Evolutionary conservation across 2,888 invertebrate genomes (phyloP).

Genomic region (Cotesia congregata): DNA sequence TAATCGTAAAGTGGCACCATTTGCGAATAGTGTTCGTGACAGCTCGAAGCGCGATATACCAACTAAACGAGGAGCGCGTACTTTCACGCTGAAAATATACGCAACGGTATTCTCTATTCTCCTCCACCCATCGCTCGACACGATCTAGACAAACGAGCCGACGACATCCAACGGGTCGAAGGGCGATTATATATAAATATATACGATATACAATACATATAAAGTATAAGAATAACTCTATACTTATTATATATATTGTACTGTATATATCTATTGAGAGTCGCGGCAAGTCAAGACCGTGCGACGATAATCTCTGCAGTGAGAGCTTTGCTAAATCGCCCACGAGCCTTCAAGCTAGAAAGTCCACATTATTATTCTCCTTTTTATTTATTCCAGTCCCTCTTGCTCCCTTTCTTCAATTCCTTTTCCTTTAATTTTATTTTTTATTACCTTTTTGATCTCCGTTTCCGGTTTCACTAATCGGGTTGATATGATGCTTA

Average conservation of each 20-base stretch:
- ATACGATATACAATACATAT: slow-evolving; percentile 14
- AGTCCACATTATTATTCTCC: slow-evolving; percentile 28
- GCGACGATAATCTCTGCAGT: slow-evolving; percentile 11
- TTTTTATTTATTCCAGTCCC: neutral
- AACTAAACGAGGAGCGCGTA: slow-evolving; percentile 39
- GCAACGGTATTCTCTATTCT: slow-evolving; percentile 53
- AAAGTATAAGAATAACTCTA: neutral
- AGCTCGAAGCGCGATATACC: slow-evolving; percentile 41
- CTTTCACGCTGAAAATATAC: slow-evolving; percentile 57
- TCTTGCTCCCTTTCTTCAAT: neutral
- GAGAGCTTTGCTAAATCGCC: slow-evolving; percentile 35
- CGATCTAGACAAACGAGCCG: slow-evolving; percentile 38
- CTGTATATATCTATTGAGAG: neutral
- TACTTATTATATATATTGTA: neutral
- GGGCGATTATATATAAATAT: slow-evolving; percentile 21
- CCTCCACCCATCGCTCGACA: slow-evolving; percentile 47
- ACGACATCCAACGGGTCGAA: slow-evolving; percentile 37
- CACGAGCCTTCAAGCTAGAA: slow-evolving; percentile 32
- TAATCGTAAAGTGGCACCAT: slow-evolving; percentile 19
- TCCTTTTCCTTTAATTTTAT: neutral
- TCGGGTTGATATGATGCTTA: slow-evolving; percentile 8
- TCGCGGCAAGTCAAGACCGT: slow-evolving; percentile 13
- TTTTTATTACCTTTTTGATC: neutral
- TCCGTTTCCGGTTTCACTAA: slow-evolving; percentile 30
- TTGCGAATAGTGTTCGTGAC: slow-evolving; percentile 28